Conservation (phyloP, 2,113 vertebrate genomes). For the Labeo rohita region DNA sequence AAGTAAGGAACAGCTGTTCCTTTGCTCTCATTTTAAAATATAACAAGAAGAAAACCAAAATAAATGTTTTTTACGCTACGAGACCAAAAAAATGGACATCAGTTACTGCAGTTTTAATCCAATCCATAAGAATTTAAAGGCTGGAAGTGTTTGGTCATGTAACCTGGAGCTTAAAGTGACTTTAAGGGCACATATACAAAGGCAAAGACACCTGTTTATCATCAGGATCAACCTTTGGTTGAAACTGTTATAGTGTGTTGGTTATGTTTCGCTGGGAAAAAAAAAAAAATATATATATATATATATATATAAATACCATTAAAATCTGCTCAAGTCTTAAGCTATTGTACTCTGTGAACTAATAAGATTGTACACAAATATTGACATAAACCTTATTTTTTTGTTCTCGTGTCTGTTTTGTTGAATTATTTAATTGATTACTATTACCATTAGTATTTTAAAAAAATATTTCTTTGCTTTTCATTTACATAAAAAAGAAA, state of each 20-base stretch:
- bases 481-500: background rate
- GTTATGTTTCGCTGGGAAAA: background rate
- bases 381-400: slow-evolving; percentile 49
- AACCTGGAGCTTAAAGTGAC: background rate
- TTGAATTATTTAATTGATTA: slow-evolving; percentile 30
- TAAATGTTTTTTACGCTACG: background rate
- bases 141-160: background rate
- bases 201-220: background rate
- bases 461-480: background rate
- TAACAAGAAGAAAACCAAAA: background rate
- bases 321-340: slow-evolving; percentile 61
- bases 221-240: background rate
- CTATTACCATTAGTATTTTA: slow-evolving; percentile 8
- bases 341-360: slow-evolving; percentile 60
- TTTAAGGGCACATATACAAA: background rate
- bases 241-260: background rate
- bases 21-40: background rate
- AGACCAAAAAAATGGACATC: background rate
- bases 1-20: background rate
- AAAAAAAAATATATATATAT: background rate
- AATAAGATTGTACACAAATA: slow-evolving; percentile 59
- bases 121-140: background rate
- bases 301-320: background rate
- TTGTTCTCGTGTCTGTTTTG: background rate
- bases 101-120: background rate